Evolutionary conservation across 2,888 invertebrate species (phyloP), one percentile per base, ranked within the genome.

Genomic region (Campopleginae sp.): DNA sequence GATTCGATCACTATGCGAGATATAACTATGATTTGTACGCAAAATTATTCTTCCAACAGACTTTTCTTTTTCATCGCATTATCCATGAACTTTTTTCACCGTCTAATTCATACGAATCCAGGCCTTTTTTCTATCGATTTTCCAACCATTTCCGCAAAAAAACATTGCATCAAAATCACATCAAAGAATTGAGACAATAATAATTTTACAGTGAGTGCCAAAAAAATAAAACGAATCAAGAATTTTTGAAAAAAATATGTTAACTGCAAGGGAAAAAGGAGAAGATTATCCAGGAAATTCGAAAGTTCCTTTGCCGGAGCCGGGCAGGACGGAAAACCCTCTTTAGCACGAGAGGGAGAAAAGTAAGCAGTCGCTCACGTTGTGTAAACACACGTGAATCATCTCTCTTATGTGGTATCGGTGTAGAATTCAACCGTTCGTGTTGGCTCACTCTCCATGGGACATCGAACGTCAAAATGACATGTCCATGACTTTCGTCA

Each of bases 1-100:
- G 87, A 85, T 86, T 86, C 86, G 82, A 54, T 85, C 87, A 90
- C 89, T 86, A 90, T 33, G 27, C 83, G 12, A 66, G 65, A 80
- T 58, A 80, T 19, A 54, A 48, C 44, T 17, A 65, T 77, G 61
- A 48, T 58, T 23, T 75, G 76, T 42, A 78, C 42, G 44, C 46
- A 33, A 33, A 75, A 74, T 63, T 66, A 63, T 44, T 72, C 65
- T 76, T 61, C 17, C 71, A 38, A 75, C 65, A 23, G 17, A 12
- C 10, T 44, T 10, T 17, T 68, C n/a, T 44, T 78, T 44, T 54
- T 72, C 70, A 63, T 66, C 14, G 19, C n/a, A 58, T 58, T 58
- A 58, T 58, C 58, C 58, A 58, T 51, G 7, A 27, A 58, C 27
- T 23, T 58, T 58, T 58, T 27, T 14, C 23, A 14, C 14, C 27